phyloP scores from a whole-genome alignment of 2,113 vertebrate genomes.

The Bolborhynchus lineola region DNA sequence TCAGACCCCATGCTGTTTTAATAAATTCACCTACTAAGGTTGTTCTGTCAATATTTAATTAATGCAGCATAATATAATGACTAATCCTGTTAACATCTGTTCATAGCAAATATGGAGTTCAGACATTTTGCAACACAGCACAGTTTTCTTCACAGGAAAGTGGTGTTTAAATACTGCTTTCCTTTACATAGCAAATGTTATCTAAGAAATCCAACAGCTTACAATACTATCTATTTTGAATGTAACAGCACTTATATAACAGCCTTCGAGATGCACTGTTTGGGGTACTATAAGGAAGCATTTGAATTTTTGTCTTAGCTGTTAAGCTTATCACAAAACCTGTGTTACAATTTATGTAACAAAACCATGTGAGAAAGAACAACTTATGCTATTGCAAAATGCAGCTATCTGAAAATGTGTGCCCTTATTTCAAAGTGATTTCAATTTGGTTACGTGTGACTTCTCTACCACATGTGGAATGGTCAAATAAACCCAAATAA shows the following conservation, averaged over 20 bases:
- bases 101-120: neutral
- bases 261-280: neutral
- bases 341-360: neutral
- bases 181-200: conserved; percentile 2
- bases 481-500: neutral
- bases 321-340: neutral
- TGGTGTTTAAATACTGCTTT: conserved; percentile 6
- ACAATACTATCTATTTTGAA: neutral
- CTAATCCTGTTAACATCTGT: conserved; percentile 50
- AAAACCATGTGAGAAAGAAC: neutral
- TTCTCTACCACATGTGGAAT: neutral
- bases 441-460: neutral
- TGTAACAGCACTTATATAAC: neutral
- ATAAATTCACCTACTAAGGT: conserved; percentile 41
- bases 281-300: neutral
- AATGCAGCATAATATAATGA: conserved; percentile 54
- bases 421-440: neutral
- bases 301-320: neutral
- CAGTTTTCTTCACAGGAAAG: conserved; percentile 1
- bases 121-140: conserved; percentile 5
- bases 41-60: conserved; percentile 70
- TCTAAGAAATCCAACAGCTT: neutral
- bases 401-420: neutral
- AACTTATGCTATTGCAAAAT: neutral
- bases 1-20: conserved; percentile 7